Evolutionary conservation across 2,888 invertebrate species (phyloP).

Genomic region (Globia sparganii): DNA sequence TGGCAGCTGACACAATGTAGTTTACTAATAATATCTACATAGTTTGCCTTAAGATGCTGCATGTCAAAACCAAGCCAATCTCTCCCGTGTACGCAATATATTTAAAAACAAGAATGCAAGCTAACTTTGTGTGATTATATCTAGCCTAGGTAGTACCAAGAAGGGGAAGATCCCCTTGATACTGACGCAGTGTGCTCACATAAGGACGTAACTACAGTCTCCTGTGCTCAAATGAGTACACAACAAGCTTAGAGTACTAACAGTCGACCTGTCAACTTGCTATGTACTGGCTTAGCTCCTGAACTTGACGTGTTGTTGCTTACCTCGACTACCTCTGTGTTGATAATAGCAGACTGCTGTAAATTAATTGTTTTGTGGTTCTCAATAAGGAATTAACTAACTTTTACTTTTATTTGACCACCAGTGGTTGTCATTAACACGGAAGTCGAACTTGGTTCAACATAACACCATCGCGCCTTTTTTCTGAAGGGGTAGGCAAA

Average conservation of each 20-base stretch:
- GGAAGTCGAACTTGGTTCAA: background rate
- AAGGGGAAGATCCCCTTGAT: background rate
- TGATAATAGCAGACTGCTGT: background rate
- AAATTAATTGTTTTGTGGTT: background rate
- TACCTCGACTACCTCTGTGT: background rate
- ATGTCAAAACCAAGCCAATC: background rate
- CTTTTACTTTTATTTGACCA: background rate
- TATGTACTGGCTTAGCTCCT: background rate
- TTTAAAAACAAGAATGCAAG: background rate
- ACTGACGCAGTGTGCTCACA: background rate
- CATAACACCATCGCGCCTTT: no score
- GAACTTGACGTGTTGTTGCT: conserved; percentile 16
- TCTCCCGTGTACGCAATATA: background rate
- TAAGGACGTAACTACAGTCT: background rate
- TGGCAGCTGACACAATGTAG: background rate
- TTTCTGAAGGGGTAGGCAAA: no score
- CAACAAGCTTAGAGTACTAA: conserved; percentile 2
- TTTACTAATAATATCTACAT: background rate
- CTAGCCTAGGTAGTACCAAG: background rate
- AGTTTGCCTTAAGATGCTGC: background rate
- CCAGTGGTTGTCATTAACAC: background rate
- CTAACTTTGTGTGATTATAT: conserved; percentile 13
- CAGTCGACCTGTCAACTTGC: conserved; percentile 1
- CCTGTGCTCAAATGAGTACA: background rate
- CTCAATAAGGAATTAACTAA: background rate